Conservation (phyloP, 2,888 invertebrate species). For the Dryococelus australis region DNA sequence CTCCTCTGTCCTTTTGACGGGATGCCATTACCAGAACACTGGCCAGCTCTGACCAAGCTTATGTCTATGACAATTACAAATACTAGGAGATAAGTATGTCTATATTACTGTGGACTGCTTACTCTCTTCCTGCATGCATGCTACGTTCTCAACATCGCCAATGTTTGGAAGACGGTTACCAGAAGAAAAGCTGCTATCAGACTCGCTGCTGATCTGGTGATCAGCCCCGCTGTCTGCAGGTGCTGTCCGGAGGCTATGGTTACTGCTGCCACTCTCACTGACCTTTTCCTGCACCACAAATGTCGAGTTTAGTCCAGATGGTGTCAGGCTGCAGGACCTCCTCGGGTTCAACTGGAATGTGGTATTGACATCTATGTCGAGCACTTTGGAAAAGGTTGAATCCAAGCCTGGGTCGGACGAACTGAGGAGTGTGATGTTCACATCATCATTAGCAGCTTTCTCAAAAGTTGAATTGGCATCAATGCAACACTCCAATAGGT, state of each 20-base stretch:
- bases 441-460: slow-evolving; percentile 23
- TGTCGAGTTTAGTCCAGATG: slow-evolving; percentile 36
- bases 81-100: too few species aligned
- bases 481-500: background rate
- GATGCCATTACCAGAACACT: too few species aligned
- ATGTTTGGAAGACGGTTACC: slow-evolving; percentile 42
- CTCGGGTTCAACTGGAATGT: slow-evolving; percentile 29
- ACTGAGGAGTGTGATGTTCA: slow-evolving; percentile 33
- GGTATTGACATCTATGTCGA: background rate
- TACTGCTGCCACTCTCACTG: slow-evolving; percentile 24
- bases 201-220: slow-evolving; percentile 44
- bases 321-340: slow-evolving; percentile 21
- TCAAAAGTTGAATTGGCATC: background rate
- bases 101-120: slow-evolving; percentile 28
- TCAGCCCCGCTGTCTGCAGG: slow-evolving; percentile 42
- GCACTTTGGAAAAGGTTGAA: background rate
- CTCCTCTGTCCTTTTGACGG: too few species aligned
- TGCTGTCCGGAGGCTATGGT: slow-evolving; percentile 32
- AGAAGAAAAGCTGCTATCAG: slow-evolving; percentile 44
- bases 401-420: slow-evolving; percentile 12
- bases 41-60: too few species aligned
- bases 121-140: slow-evolving; percentile 47
- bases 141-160: slow-evolving; percentile 46
- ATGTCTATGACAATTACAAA: too few species aligned
- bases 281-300: slow-evolving; percentile 27